These are phyloP conservation scores for Cylloceria caligata DNA, from an alignment of 2,888 invertebrate genomes.

Conservation along the genomic window DNA sequence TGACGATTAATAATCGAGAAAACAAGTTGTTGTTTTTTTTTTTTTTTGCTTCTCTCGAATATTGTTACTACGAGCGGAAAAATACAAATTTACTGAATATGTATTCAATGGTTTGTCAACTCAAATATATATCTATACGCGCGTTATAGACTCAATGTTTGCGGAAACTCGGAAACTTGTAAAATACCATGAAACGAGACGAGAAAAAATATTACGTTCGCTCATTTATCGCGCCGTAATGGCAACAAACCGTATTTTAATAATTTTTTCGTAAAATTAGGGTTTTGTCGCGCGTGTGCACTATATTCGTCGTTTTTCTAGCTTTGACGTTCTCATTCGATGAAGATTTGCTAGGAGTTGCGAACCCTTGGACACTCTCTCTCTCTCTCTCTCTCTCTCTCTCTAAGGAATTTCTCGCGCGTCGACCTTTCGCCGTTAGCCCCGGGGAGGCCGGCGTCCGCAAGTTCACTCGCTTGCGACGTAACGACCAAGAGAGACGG, in stretches of 20 bases:
- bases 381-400: constrained; percentile 36
- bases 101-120: too few relatives aligned
- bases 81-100: neutral
- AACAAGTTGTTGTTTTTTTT: constrained; percentile 16
- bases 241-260: too few relatives aligned
- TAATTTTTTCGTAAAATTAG: neutral
- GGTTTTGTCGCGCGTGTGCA: neutral
- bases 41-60: neutral
- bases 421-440: constrained; percentile 69
- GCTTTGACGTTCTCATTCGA: neutral
- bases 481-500: constrained; percentile 36
- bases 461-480: constrained; percentile 56
- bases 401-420: constrained; percentile 66
- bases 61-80: neutral
- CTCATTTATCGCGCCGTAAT: too few relatives aligned
- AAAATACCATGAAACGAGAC: neutral
- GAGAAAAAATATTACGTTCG: too few relatives aligned
- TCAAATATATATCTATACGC: too few relatives aligned
- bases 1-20: neutral
- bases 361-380: constrained; percentile 41
- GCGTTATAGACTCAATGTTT: too few relatives aligned
- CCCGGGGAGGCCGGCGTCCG: constrained; percentile 63
- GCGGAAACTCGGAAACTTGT: neutral
- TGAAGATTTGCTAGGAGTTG: neutral
- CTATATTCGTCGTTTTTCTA: neutral